Evolutionary conservation across 1,140 invertebrate species (phyloP).

Genomic region (Macrosteles quadrilineatus): DNA sequence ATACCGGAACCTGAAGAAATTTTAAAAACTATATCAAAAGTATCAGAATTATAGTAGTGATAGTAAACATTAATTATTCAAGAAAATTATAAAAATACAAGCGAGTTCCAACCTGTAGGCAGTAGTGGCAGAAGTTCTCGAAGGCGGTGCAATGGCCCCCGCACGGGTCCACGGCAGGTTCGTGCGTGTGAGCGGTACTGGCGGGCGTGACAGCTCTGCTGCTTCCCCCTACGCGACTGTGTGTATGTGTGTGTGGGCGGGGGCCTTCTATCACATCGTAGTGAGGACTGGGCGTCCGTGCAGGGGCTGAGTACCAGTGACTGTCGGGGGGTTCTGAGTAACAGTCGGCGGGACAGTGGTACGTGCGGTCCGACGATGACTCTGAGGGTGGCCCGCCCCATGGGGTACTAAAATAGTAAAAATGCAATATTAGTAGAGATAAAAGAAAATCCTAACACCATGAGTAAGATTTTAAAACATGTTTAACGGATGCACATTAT

Average conservation of each 20-base stretch:
- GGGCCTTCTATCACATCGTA: constrained; percentile 20
- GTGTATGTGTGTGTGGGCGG: background rate
- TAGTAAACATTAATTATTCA: too few species aligned
- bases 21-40: too few species aligned
- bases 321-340: background rate
- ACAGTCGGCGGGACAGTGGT: constrained; percentile 9
- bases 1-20: too few species aligned
- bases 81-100: too few species aligned
- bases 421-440: too few species aligned
- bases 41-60: too few species aligned
- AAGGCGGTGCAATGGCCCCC: constrained; percentile 64
- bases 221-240: background rate
- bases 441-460: too few species aligned
- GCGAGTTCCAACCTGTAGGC: constrained; percentile 65
- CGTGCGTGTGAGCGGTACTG: background rate
- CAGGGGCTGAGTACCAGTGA: background rate
- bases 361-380: background rate
- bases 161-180: constrained; percentile 56
- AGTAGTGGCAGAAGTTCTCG: constrained; percentile 67
- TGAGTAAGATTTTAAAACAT: too few species aligned
- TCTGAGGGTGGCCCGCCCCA: background rate
- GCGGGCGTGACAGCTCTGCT: constrained; percentile 11
- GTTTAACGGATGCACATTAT: too few species aligned
- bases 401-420: background rate
- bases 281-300: background rate